Base-by-base conservation (phyloP, 2,888 invertebrate species). In the Protodeltote pygarga region DNA sequence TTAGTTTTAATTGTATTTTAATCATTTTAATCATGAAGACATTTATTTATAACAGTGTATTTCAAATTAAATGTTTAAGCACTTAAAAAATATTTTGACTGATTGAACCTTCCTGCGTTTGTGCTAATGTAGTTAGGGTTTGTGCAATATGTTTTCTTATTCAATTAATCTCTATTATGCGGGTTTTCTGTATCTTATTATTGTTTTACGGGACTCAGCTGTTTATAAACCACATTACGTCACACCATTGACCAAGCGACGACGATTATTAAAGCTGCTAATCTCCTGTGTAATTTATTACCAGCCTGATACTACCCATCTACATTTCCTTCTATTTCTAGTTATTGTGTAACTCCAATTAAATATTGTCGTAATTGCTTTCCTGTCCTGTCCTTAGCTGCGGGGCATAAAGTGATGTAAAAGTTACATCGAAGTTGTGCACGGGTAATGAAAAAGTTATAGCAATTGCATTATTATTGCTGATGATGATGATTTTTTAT, bases 311-410 rank as follows among this genome's bases (percentile, higher is more conserved):
- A 50, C 24, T 41, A 53, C 41, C 38, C 66, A 57, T 65, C 69
- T 68, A 65, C 52, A 65, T 52, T 65, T 65, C 61, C 65, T 65
- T 20, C 47, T 35, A 35, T 31, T 40, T 49, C 65, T 32, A 14
- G 52, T 61, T 65, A 65, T 69, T 68, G 40, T 50, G 48, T 45
- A 65, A 69, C 21, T 15, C 33, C 52, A 65, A 65, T 65, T 65
- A 65, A 68, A 68, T 68, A 55, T 60, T 47, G 47, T 34, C 29
- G 38, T 65, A 50, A 65, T 55, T 52, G 55, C 16, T 25, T 42
- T 52, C 38, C 61, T 35, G 51, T 24, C 24, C n/a, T 20, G 16
- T 42, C 16, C 11, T 21, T 6, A n/a, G 27, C 14, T 42, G 34
- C 10, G 6, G 17, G 16, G 8, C 3, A 5, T 16, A 4, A 1